Evolutionary conservation across 2,888 invertebrate species (phyloP).

Genomic region (Leptothorax acervorum): DNA sequence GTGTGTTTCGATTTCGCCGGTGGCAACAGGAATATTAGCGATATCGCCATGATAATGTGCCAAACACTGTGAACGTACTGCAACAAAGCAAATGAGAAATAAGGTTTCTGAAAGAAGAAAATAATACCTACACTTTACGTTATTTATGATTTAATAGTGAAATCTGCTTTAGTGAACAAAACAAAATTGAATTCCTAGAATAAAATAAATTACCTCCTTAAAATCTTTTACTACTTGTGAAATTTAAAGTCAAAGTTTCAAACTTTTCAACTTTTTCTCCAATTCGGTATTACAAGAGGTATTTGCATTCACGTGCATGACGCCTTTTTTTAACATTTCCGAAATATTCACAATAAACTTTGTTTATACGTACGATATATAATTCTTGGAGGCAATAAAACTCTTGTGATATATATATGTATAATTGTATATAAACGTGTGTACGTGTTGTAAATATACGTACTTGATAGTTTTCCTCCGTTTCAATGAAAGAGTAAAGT

Average conservation of each 20-base stretch:
- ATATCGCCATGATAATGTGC: slow-evolving; percentile 88
- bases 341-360: not conserved
- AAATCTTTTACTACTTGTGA: not conserved
- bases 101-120: not conserved
- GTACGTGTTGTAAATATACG: slow-evolving; percentile 48
- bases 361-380: not conserved
- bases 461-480: slow-evolving; percentile 87
- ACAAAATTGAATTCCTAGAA: not conserved
- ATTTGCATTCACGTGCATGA: not conserved
- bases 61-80: slow-evolving; percentile 88
- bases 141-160: not conserved
- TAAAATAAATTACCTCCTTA: not conserved
- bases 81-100: slow-evolving; percentile 58
- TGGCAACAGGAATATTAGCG: slow-evolving; percentile 87
- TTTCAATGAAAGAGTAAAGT: slow-evolving; percentile 87
- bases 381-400: not conserved
- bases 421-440: too few relatives aligned
- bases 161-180: not conserved
- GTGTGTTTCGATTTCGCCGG: slow-evolving; percentile 65
- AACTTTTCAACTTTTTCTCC: not conserved
- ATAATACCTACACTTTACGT: not conserved
- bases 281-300: not conserved
- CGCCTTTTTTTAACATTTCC: not conserved
- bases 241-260: not conserved
- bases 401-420: not conserved